Percentiles rank a stretch among this genome's conserved stretches.
phyloP scores from a whole-genome alignment of 2,797 vertebrate species.

The Leptatherina wallacei region DNA sequence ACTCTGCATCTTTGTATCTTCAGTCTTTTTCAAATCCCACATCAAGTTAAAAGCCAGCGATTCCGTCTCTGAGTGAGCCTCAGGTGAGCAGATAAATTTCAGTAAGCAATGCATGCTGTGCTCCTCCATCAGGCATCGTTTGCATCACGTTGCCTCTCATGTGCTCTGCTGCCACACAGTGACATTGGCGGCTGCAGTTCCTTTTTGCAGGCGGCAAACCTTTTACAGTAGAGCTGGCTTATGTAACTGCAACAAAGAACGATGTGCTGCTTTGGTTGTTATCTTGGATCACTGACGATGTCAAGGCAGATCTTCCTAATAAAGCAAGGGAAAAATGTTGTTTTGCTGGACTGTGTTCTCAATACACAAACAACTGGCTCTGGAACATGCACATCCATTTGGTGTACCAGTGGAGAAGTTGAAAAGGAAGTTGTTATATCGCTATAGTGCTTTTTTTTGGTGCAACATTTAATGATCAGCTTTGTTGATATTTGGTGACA shows the following conservation, averaged over 20 bases:
- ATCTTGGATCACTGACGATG: constrained; percentile 64
- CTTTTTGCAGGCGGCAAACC: constrained; percentile 29
- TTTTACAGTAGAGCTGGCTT: constrained; percentile 51
- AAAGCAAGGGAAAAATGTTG: constrained; percentile 20
- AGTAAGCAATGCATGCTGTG: constrained; percentile 4
- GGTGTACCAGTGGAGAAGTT: background rate
- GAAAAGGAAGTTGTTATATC: background rate
- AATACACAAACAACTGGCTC: constrained; percentile 16
- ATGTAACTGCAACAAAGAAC: constrained; percentile 53
- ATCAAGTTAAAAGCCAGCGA: constrained; percentile 17
- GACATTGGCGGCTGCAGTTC: constrained; percentile 10
- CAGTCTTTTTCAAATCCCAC: background rate
- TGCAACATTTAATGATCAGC: background rate
- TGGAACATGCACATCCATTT: constrained; percentile 19
- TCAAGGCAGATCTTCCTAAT: constrained; percentile 49
- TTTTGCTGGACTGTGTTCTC: constrained; percentile 27
- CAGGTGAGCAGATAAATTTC: constrained; percentile 38
- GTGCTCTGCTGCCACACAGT: constrained; percentile 21
- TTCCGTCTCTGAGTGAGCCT: constrained; percentile 37
- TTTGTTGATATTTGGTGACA: background rate
- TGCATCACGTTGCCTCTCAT: constrained; percentile 52
- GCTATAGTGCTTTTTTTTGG: background rate
- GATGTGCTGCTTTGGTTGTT: constrained; percentile 44
- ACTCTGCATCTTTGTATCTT: constrained; percentile 8
- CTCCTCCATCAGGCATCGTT: constrained; percentile 27